Conservation (phyloP, 1,140 invertebrate species). For the Nomia melanderi region DNA sequence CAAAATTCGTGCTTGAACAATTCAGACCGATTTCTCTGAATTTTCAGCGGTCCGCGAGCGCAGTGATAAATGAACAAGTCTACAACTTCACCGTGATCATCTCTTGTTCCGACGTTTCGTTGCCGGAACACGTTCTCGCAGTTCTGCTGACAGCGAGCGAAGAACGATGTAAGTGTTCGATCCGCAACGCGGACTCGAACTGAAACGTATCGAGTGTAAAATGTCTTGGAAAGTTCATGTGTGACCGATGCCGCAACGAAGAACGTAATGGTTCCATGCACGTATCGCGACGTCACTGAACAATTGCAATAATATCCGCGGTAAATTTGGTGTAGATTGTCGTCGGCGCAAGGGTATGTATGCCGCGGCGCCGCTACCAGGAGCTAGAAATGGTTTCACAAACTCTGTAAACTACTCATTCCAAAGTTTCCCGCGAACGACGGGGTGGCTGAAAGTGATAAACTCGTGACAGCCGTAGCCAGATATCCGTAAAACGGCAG, state of each 20-base stretch:
- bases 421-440: conserved; percentile 24
- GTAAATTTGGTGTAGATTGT: conserved; percentile 21
- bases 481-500: conserved; percentile 20
- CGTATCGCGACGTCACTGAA: background rate
- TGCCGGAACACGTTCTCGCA: background rate
- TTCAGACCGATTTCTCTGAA: too few relatives aligned
- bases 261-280: conserved; percentile 5
- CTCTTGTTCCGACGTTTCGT: conserved; percentile 16
- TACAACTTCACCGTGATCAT: background rate
- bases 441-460: background rate
- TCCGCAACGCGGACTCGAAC: background rate
- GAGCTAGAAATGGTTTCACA: conserved; percentile 20
- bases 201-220: conserved; percentile 1
- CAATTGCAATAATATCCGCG: conserved; percentile 20
- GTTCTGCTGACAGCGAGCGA: background rate
- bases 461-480: conserved; percentile 19
- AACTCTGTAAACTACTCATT: conserved; percentile 38
- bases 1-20: too few relatives aligned
- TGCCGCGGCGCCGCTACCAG: background rate
- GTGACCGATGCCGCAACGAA: background rate
- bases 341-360: background rate
- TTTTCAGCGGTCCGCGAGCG: too few relatives aligned
- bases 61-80: too few relatives aligned
- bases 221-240: conserved; percentile 2
- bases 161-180: background rate